Base-by-base conservation (phyloP, 2,797 vertebrate genomes). In the Parauchenoglanis ngamensis region DNA sequence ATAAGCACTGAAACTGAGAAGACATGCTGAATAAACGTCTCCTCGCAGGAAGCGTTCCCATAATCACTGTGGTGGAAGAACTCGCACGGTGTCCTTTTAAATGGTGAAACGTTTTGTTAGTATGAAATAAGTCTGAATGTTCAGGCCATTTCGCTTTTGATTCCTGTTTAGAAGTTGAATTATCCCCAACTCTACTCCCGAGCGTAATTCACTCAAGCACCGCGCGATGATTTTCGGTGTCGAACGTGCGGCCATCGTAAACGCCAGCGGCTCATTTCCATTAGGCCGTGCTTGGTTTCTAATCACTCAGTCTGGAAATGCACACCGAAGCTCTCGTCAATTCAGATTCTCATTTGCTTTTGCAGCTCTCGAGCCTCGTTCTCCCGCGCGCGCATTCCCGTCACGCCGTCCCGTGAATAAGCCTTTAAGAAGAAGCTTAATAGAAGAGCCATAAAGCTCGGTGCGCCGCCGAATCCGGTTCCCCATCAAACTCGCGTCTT, bases 381-480 rank as follows among this genome's bases (percentile, higher is more conserved):
- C 90, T 76, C 25, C 91, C 90, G 89, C 88, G 92, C 92, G 61
- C 81, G 90, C 92, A 95, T 94, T 96, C 95, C 87, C 91, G 94
- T 96, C 94, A 95, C 94, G 94, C 93, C 93, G 79, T 93, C 92
- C 84, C 70, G 67, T 95, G 94, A 96, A 95, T 95, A 96, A 96
- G 94, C 92, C 93, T 89, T 92, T 89, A 92, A 88, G 92, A 94
- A 96, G 77, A 93, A 91, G 81, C 93, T 94, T 94, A 92, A 96
- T 96, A 93, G 94, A 96, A 96, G 93, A 93, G 90, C 93, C 94
- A 96, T 95, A 95, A 96, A 95, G 94, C 94, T 95, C 92, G 90
- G 31, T 81, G 89, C 91, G 93, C 94, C 84, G 85, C 88, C 83
- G 85, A 86, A 88, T 89, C 94, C 91, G 90, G 23, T 87, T 89